phyloP scores from a whole-genome alignment of 2,888 invertebrate species.

The Agrotis ipsilon region DNA sequence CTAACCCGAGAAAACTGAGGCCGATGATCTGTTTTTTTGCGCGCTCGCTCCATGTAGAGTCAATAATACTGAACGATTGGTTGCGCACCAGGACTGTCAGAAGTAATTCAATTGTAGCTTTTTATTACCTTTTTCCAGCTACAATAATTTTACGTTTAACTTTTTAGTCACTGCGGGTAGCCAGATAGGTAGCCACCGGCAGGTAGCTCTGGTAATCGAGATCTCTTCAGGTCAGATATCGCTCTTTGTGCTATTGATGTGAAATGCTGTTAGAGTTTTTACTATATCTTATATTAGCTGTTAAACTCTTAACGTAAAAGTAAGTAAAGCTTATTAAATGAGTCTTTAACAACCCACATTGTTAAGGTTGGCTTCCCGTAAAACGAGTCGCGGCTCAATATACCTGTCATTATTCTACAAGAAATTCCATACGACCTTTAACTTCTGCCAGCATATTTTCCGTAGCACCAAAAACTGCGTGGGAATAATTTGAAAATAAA shows the following conservation, averaged over 20 bases:
- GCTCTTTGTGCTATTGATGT: background rate
- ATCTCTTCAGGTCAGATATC: background rate
- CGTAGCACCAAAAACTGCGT: conserved; percentile 3
- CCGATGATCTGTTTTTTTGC: conserved; percentile 42
- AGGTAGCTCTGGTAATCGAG: background rate
- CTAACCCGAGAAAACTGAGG: conserved; percentile 36
- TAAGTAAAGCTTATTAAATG: too few relatives aligned
- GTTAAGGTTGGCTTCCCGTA: background rate
- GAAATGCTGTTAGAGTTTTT: background rate
- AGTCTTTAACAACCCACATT: background rate
- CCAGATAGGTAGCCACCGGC: background rate
- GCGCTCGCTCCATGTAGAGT: conserved; percentile 19
- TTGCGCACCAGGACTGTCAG: conserved; percentile 29
- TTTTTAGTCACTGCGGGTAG: conserved; percentile 15
- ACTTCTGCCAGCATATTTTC: background rate
- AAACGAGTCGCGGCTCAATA: conserved; percentile 3
- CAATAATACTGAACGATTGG: conserved; percentile 46
- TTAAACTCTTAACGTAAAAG: background rate
- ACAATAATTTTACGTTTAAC: conserved; percentile 22
- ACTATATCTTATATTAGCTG: background rate
- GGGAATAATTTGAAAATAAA: conserved; percentile 7
- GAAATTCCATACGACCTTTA: background rate
- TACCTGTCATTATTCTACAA: background rate
- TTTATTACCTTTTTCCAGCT: conserved; percentile 25
- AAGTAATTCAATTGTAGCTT: conserved; percentile 40